These are phyloP conservation scores for Morelia viridis DNA, from an alignment of 2,797 vertebrate species.

Conservation along the genomic window DNA sequence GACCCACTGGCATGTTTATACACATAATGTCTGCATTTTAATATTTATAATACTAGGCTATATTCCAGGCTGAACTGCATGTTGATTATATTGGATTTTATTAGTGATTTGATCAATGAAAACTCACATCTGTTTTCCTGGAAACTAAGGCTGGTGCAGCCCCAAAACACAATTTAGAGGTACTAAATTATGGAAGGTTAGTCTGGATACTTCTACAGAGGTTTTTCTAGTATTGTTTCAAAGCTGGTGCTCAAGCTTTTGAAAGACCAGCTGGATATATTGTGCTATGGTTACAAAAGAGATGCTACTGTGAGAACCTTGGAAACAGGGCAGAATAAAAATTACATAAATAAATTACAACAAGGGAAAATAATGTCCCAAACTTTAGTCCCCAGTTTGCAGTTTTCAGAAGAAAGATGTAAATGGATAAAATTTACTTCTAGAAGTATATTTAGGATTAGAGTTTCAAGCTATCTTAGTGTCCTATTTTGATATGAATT, in stretches of 20 bases:
- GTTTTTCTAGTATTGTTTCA: background rate
- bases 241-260: background rate
- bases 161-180: background rate
- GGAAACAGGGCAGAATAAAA: background rate
- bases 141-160: background rate
- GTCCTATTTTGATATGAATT: background rate
- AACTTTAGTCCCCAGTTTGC: background rate
- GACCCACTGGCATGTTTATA: rapidly evolving
- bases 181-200: background rate
- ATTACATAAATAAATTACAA: background rate
- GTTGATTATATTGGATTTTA: background rate
- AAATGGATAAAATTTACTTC: background rate
- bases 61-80: background rate
- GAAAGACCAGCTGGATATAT: background rate
- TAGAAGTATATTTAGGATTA: background rate
- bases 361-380: background rate
- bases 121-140: background rate
- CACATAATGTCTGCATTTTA: rapidly evolving
- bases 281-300: background rate
- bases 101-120: background rate
- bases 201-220: background rate
- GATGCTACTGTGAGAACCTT: background rate
- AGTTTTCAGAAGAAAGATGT: background rate
- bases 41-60: background rate
- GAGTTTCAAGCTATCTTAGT: background rate